Evolutionary conservation across 2,888 invertebrate species (phyloP).

Genomic region (Carpatolechia fugitivella): DNA sequence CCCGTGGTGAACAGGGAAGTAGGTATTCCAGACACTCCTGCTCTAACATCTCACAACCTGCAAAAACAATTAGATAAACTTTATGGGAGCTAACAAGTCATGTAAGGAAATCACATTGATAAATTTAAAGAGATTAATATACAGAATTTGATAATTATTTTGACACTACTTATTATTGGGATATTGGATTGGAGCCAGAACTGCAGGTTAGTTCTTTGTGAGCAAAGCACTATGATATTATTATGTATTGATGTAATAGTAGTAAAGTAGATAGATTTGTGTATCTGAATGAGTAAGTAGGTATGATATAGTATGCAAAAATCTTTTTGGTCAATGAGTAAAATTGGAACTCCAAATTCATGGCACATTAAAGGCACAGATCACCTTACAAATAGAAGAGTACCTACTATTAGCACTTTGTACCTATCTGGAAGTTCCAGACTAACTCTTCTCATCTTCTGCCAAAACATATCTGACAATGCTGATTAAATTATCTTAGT

Average conservation of each 20-base stretch:
- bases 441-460: too few species aligned
- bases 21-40: constrained; percentile 50
- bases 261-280: background rate
- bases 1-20: constrained; percentile 42
- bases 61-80: constrained; percentile 63
- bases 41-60: constrained; percentile 58
- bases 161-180: background rate
- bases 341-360: too few species aligned
- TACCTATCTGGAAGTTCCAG: too few species aligned
- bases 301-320: too few species aligned
- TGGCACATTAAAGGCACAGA: too few species aligned
- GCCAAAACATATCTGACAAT: too few species aligned
- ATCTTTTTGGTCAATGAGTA: too few species aligned
- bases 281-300: background rate
- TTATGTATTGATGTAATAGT: background rate
- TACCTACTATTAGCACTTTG: too few species aligned
- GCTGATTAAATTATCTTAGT: too few species aligned
- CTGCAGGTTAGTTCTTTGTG: background rate
- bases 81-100: constrained; percentile 36
- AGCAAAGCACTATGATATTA: background rate
- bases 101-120: background rate
- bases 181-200: background rate
- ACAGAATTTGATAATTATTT: background rate
- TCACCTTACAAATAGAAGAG: too few species aligned
- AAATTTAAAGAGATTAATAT: background rate